Conservation (phyloP, 1,140 invertebrate species). For the Calosoma granatense region DNA sequence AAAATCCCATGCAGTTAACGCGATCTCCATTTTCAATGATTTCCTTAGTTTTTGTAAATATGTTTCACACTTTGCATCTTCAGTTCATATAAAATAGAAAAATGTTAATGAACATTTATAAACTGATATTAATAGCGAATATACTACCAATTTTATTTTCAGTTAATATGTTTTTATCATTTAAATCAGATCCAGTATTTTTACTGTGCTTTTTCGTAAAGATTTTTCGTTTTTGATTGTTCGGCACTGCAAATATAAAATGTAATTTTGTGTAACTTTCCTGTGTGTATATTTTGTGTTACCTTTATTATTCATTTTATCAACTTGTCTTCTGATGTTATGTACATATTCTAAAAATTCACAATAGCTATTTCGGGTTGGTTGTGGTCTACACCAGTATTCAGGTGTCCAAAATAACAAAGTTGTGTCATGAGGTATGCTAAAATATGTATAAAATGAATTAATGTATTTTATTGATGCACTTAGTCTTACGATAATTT, state of each 20-base stretch:
- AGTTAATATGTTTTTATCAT: neutral
- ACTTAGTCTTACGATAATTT: conserved; percentile 2
- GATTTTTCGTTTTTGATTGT: no score
- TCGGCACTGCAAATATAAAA: no score
- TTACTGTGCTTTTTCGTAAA: no score
- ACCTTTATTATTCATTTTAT: no score
- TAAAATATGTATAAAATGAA: no score
- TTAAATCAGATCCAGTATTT: no score
- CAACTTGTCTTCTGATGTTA: conserved; percentile 34
- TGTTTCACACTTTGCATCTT: conserved; percentile 11
- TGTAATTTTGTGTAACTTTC: no score
- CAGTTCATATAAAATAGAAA: neutral
- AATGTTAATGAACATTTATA: neutral
- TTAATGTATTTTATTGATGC: no score
- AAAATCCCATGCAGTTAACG: conserved; percentile 40
- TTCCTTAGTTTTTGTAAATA: conserved; percentile 24
- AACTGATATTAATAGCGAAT: neutral
- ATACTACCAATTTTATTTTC: neutral
- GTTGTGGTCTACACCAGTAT: conserved; percentile 43
- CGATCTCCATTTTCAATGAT: conserved; percentile 33
- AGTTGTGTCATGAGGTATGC: conserved; percentile 34
- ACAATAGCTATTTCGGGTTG: conserved; percentile 35
- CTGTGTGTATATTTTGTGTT: no score
- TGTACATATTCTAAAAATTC: conserved; percentile 22
- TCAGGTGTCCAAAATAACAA: conserved; percentile 46